A percentile compares a stretch with the other conserved stretches of the same genome.
phyloP scores from a whole-genome alignment of 2,888 invertebrate genomes.

The Noctuana brunneofusca region DNA sequence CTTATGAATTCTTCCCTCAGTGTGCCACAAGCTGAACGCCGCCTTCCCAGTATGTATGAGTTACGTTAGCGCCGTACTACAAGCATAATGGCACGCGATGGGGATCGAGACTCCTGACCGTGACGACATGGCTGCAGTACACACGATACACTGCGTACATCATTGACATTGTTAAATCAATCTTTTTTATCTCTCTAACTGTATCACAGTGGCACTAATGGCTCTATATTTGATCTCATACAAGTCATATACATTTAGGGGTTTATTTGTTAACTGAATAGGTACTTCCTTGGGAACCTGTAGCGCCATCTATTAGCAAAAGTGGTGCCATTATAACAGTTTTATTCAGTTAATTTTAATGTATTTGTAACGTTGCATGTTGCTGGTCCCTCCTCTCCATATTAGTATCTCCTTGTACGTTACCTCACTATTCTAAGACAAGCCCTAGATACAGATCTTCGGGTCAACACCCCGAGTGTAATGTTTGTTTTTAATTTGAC shows the following conservation, averaged over 20 bases:
- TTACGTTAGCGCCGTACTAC: slow-evolving; percentile 18
- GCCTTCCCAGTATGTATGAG: slow-evolving; percentile 2
- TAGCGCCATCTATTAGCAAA: no score
- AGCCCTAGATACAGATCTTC: not conserved
- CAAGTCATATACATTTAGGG: no score
- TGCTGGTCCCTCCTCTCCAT: no score
- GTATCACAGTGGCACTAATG: no score
- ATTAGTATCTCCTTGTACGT: not conserved
- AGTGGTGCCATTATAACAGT: no score
- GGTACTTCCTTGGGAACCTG: no score
- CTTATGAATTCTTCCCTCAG: not conserved
- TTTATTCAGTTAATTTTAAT: no score
- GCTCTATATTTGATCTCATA: no score
- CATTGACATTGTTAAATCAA: not conserved
- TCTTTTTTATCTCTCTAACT: not conserved
- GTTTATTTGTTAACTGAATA: no score
- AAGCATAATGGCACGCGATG: slow-evolving; percentile 12
- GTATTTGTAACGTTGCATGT: no score
- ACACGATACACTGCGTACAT: not conserved
- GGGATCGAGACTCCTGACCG: slow-evolving; percentile 5
- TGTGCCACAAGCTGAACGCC: not conserved
- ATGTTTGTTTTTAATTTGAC: slow-evolving; percentile 41
- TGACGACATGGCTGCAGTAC: not conserved
- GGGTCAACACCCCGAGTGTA: slow-evolving; percentile 27
- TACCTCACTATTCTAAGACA: not conserved